Evolutionary conservation across 2,888 invertebrate species (phyloP), one percentile per base, ranked within the genome.

Genomic region (Lasioglossum calceatum): DNA sequence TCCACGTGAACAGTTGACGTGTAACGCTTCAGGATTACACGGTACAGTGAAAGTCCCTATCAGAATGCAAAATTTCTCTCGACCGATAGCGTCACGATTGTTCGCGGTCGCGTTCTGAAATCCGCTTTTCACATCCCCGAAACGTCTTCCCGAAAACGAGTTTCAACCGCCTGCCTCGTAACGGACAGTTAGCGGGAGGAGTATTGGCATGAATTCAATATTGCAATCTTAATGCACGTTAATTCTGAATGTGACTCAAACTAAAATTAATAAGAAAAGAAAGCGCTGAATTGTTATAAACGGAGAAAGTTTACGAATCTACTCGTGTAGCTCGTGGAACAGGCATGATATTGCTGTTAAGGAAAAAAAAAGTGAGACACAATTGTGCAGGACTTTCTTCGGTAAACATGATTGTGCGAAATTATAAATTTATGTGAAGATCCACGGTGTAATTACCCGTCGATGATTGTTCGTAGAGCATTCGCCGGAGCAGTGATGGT

Each of bases 11-110:
- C 77, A 4, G 42, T 39, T 19, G 47, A 54, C 81, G 64, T 67
- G 67, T 39, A 75, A 73, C 79, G 42, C 67, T 39, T 23, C 71
- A 14, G 42, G 71, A 71, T 71, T 42, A 42, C 42, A 42, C 71
- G 80, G 47, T 42, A 75, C 82, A 73, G 89, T 81, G 89, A 89
- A 86, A 88, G 88, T 89, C 61, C 81, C 78, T 54, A 44, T 71
- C 73, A 70, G 79, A 78, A 74, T 75, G 61, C 70, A 73, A 79
- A 84, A 85, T 86, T 82, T 87, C 86, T 81, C 84, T 77, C 77
- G 67, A 14, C 50, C 75, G 70, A 78, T 72, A 74, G 44, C 36
- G 78, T 81, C 76, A 78, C 81, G 81, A 81, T 54, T 27, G 74
- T 77, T 47, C 75, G 74, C 58, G 67, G 50, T 64, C 77, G 84